Evolutionary conservation across 2,113 vertebrate species (phyloP), one percentile per base, ranked within the genome.

Genomic region (Dipodomys ordii): DNA sequence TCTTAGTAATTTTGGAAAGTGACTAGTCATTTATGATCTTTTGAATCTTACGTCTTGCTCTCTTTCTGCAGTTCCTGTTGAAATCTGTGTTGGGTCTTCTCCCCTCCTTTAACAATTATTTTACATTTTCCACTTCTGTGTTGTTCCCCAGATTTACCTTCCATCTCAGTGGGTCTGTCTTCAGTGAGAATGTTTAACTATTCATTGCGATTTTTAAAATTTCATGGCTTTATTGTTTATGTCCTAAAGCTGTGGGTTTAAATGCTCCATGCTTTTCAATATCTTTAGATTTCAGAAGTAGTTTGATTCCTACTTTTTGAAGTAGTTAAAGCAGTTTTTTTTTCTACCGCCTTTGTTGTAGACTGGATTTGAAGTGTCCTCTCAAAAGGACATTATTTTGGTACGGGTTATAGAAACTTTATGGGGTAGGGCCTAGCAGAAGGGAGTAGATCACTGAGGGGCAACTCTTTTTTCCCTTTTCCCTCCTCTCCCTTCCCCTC

Each of bases 211-310:
- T 53, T 67, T 79, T 78, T 27, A 25, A 73, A 28, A 22, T 87
- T 79, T 87, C 67, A 69, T 87, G 53, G 72, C 44, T 35, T 49
- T 44, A 67, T 30, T 88, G 87, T 88, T 91, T 81, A 82, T 93
- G 88, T 94, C 30, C 35, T 49, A 86, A 78, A 62, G 72, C 19
- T 94, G 27, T 88, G 2, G 39, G 25, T 93, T 86, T 83, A 72
- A 91, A 83, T n/a, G 7, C 2, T 35, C 22, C 7, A n/a, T 39
- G 44, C n/a, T 73, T 76, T 86, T 82, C 71, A 44, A 8, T 62
- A 6, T 28, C 39, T 84, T 83, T 64, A 67, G 25, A 85, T 76
- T 71, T 84, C 8, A 19, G 49, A 76, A 44, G 27, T 65, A 6
- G 15, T 84, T 93, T 93, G 65, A 90, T 44, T 76, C 22, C 30